Conservation (phyloP, 2,888 invertebrate species). For the Erebia aethiops region DNA sequence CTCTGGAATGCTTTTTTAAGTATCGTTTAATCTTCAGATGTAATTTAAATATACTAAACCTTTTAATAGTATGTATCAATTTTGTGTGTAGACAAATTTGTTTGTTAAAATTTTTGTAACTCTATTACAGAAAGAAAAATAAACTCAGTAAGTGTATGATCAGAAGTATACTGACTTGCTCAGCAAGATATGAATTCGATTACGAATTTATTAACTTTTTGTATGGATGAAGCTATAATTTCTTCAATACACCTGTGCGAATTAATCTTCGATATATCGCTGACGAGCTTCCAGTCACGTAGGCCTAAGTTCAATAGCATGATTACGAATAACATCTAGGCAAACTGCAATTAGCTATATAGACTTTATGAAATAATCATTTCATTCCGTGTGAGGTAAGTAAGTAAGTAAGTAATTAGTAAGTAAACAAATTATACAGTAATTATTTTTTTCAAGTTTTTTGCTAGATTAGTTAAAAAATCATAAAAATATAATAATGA, state of each 20-base stretch:
- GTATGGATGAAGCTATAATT: not conserved
- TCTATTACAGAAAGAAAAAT: not conserved
- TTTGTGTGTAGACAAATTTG: too few relatives aligned
- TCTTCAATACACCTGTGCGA: not conserved
- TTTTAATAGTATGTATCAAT: too few relatives aligned
- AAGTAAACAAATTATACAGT: too few relatives aligned
- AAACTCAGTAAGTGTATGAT: not conserved
- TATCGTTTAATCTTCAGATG: too few relatives aligned
- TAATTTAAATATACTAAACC: too few relatives aligned
- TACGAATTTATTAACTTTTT: not conserved
- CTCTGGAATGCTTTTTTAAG: too few relatives aligned
- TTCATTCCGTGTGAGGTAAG: too few relatives aligned
- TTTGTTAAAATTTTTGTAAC: not conserved
- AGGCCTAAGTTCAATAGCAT: slow-evolving; percentile 25
- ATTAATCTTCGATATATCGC: not conserved
- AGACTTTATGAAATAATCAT: not conserved
- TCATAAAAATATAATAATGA: too few relatives aligned
- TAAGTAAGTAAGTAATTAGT: too few relatives aligned
- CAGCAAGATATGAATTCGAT: not conserved
- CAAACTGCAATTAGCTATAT: slow-evolving; percentile 4
- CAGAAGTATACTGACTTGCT: not conserved
- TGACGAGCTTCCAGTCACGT: slow-evolving; percentile 28
- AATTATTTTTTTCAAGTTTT: too few relatives aligned
- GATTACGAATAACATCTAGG: slow-evolving; percentile 2
- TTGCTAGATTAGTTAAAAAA: too few relatives aligned